phyloP scores from a whole-genome alignment of 2,797 vertebrate genomes.

The Schizothorax lantsangensis region DNA sequence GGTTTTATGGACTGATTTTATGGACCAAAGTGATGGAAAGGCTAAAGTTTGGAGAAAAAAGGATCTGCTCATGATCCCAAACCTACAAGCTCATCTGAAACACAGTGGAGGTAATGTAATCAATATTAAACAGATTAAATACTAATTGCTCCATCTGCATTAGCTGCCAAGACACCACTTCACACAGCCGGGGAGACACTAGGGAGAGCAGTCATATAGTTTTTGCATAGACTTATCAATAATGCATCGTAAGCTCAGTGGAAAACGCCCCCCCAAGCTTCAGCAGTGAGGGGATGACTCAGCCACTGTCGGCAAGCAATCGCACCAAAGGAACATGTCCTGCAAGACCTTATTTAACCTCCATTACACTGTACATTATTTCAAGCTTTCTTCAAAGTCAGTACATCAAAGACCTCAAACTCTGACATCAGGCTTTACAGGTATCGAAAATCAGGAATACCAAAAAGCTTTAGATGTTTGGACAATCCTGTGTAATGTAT shows the following conservation, averaged over 20 bases:
- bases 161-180: constrained; percentile 11
- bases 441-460: not conserved
- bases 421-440: not conserved
- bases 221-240: constrained; percentile 48
- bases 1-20: too few species aligned
- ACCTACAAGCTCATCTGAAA: too few species aligned
- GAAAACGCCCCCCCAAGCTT: not conserved
- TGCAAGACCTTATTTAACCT: constrained; percentile 13
- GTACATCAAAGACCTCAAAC: not conserved
- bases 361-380: not conserved
- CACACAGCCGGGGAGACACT: constrained; percentile 9
- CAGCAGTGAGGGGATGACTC: constrained; percentile 31
- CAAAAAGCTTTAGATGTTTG: constrained; percentile 7
- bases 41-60: too few species aligned
- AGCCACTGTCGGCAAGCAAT: constrained; percentile 8
- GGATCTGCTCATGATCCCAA: too few species aligned
- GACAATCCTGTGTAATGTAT: not conserved
- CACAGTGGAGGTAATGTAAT: too few species aligned
- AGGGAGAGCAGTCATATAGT: constrained; percentile 9
- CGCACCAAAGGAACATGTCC: not conserved
- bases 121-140: constrained; percentile 52
- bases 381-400: not conserved
- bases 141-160: constrained; percentile 59
- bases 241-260: constrained; percentile 38
- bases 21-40: too few species aligned